Evolutionary conservation across 2,888 invertebrate species (phyloP), one percentile per base, ranked within the genome.

Genomic region (Eueremaeus valkanovi): DNA sequence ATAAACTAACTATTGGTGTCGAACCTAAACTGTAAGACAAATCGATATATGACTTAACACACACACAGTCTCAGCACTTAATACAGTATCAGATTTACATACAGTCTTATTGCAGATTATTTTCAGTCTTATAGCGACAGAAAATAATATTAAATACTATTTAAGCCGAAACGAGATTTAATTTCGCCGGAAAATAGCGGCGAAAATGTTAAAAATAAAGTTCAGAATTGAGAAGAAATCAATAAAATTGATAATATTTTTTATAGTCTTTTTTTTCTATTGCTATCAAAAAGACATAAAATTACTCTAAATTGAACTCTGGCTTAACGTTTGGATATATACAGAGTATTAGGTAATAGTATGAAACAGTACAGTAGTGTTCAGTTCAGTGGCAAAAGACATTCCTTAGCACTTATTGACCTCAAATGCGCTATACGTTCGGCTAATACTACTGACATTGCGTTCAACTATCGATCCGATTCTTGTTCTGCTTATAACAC

Each of bases 361-460:
- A n/a, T n/a, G 11, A 36, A 36, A 36, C 6, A 36, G 36, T 8
- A 5, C 36, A n/a, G n/a, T 36, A 11, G 51, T 51, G 55, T 55
- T 55, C 55, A 55, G 24, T 55, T 55, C 27, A 55, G 55, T 51
- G 55, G 55, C 55, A 55, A 55, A 55, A 55, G 55, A 55, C 55
- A 24, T 55, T 63, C 63, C 63, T 36, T 63, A 63, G 63, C 63
- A 63, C 63, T 63, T 63, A 63, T 63, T 63, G 63, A 63, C 63
- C 63, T 63, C 63, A 63, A 63, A 63, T 27, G 24, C 27, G 24
- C 55, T 55, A 9, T 55, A 45, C 45, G 40, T 45, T 16, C 18
- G 18, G 45, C 45, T 18, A 55, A 11, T 33, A 31, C 11, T 63
- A 55, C 63, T 63, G 63, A 36, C 63, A 36, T 36, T 63, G 63